Base-by-base conservation (phyloP, 2,888 invertebrate species). In the Platycheirus rosarum region DNA sequence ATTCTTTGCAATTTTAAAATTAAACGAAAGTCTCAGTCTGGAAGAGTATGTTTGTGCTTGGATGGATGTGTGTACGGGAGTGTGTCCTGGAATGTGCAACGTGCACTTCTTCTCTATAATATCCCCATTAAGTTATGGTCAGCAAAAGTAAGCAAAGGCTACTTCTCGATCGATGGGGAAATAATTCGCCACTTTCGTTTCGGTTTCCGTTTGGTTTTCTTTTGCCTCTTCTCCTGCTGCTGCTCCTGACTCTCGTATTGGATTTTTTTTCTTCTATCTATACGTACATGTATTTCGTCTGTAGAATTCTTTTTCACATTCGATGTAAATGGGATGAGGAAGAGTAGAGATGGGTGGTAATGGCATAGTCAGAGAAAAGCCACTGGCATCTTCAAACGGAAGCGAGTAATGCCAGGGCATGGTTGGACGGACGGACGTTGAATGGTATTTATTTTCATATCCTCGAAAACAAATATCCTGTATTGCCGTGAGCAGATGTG, bases 131-230 rank as follows among this genome's bases (percentile, higher is more conserved):
- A 32, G 49, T 68, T 60, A 68, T 71, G 77, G 75, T 37, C 66
- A 51, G 55, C 55, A 75, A 18, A 37, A 62, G 63, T 51, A 60
- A 51, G 71, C 44, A 66, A 69, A 60, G 29, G 26, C 29, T 48
- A 35, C 8, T 6, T 11, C 37, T 46, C 32, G 46, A 76, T 76
- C 76, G 80, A 80, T 80, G 51, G 75, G 70, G 76, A 76, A 76
- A 70, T 70, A 76, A 76, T 80, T 80, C 60, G 65, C 76, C 70
- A 80, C 79, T 79, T 75, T 75, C 75, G 60, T 76, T 76, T 70
- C 35, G 60, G 76, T 70, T 76, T 80, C 75, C 70, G 70, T 46
- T 70, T 70, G 70, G 70, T 49, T 79, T 74, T 51, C 35, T 75
- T 44, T 44, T 23, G 2, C 20, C 11, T 23, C 35, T 55, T 46